Evolutionary conservation across 2,113 vertebrate genomes (phyloP).

Genomic region (Brachyhypopomus occidentalis): DNA sequence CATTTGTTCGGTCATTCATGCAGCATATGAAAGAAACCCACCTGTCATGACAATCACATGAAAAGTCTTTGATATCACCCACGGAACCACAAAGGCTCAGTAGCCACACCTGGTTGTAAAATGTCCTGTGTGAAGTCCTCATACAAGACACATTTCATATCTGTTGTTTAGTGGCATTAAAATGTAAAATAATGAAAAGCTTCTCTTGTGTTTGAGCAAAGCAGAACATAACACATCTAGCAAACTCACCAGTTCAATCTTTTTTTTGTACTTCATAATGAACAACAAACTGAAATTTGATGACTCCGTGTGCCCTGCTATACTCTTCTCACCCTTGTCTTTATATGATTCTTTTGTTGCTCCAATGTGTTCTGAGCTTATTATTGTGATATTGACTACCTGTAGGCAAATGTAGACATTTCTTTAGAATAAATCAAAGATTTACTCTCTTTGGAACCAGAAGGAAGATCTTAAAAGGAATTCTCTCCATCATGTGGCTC

Average conservation of each 20-base stretch:
- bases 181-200: background rate
- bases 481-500: background rate
- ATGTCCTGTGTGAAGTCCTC: constrained; percentile 10
- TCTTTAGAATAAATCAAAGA: constrained; percentile 6
- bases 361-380: background rate
- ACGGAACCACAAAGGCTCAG: background rate
- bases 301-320: background rate
- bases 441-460: background rate
- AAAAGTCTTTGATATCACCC: constrained; percentile 21
- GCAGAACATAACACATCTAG: no score
- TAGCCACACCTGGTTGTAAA: background rate
- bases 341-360: background rate
- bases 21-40: constrained; percentile 25
- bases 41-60: background rate
- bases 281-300: background rate
- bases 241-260: background rate
- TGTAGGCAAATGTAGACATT: background rate
- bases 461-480: background rate
- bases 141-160: constrained; percentile 7
- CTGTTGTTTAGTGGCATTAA: constrained; percentile 7
- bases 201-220: constrained; percentile 11
- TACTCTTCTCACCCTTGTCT: background rate
- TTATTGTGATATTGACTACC: background rate
- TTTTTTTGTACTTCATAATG: background rate
- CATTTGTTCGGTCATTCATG: background rate